phyloP scores from a whole-genome alignment of 2,888 invertebrate species.

The Leptarthrus brevirostris region DNA sequence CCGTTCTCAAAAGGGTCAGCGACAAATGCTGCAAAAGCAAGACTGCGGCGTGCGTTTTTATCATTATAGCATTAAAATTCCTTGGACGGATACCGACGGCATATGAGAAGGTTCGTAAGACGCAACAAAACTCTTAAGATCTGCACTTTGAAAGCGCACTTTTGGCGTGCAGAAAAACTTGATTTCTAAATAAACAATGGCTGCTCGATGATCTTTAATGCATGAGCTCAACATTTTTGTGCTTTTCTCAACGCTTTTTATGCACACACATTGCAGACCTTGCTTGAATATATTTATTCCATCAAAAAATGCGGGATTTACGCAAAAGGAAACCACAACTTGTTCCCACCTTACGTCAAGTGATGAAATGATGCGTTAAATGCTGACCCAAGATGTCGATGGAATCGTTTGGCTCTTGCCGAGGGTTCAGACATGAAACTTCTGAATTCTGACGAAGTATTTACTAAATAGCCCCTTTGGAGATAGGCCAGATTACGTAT shows the following conservation, averaged over 20 bases:
- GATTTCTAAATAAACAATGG: slow-evolving; percentile 50
- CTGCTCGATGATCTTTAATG: slow-evolving; percentile 50
- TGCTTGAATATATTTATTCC: slow-evolving; percentile 19
- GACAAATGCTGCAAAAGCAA: slow-evolving; percentile 13
- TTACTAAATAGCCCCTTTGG: slow-evolving; percentile 28
- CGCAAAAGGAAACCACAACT: slow-evolving; percentile 16
- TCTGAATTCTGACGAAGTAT: not conserved
- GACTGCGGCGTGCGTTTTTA: slow-evolving; percentile 1
- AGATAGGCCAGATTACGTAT: slow-evolving; percentile 19
- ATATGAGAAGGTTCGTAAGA: slow-evolving; percentile 8
- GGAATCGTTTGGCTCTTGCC: not conserved
- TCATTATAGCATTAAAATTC: slow-evolving; percentile 51
- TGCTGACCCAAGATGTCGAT: slow-evolving; percentile 10
- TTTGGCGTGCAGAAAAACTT: slow-evolving; percentile 46
- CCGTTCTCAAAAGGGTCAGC: slow-evolving; percentile 8
- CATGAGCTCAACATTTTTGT: slow-evolving; percentile 49
- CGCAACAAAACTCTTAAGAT: slow-evolving; percentile 25
- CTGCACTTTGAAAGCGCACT: slow-evolving; percentile 33
- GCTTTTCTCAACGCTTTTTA: slow-evolving; percentile 11
- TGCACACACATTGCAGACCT: not conserved
- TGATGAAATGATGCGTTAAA: slow-evolving; percentile 14
- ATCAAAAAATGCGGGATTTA: slow-evolving; percentile 8
- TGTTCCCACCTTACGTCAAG: slow-evolving; percentile 25
- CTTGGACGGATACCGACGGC: slow-evolving; percentile 49
- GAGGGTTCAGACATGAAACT: not conserved